phyloP scores from a whole-genome alignment of 2,113 vertebrate species.

The Stegastes partitus region DNA sequence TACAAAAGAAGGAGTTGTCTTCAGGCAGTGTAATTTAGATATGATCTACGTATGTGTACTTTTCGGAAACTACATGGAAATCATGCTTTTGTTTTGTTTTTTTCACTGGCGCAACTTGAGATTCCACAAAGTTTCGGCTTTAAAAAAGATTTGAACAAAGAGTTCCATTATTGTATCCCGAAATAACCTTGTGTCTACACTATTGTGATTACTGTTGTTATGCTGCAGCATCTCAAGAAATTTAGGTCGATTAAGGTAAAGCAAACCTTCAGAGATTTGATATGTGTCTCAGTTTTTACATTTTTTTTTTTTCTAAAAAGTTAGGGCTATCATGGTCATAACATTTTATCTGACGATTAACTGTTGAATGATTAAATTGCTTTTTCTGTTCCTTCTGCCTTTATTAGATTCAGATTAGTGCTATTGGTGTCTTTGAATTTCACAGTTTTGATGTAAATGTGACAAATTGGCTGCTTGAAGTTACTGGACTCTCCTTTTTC shows the following conservation, averaged over 20 bases:
- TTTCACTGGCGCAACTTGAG: background rate
- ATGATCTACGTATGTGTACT: conserved; percentile 25
- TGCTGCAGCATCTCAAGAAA: background rate
- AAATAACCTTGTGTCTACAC: background rate
- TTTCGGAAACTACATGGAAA: conserved; percentile 31
- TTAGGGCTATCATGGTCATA: no score
- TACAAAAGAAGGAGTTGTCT: conserved; percentile 31
- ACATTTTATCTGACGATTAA: no score
- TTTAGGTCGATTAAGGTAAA: no score
- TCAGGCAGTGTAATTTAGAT: conserved; percentile 44
- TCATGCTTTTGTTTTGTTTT: background rate
- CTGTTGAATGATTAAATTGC: no score
- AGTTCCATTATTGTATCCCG: background rate
- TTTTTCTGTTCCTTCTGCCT: no score
- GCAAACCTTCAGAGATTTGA: background rate
- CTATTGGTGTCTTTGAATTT: no score
- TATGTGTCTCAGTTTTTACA: no score
- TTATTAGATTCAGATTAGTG: no score
- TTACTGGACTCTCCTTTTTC: no score
- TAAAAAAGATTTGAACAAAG: background rate
- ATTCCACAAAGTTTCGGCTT: background rate
- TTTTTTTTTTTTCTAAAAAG: no score
- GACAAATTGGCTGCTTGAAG: no score
- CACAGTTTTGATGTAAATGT: no score
- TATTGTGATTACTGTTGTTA: background rate